Percentiles rank a stretch among this genome's conserved stretches.
These are phyloP conservation scores for Lepetodrilus schrolli DNA, from an alignment of 2,888 invertebrate genomes.

Conservation along the genomic window DNA sequence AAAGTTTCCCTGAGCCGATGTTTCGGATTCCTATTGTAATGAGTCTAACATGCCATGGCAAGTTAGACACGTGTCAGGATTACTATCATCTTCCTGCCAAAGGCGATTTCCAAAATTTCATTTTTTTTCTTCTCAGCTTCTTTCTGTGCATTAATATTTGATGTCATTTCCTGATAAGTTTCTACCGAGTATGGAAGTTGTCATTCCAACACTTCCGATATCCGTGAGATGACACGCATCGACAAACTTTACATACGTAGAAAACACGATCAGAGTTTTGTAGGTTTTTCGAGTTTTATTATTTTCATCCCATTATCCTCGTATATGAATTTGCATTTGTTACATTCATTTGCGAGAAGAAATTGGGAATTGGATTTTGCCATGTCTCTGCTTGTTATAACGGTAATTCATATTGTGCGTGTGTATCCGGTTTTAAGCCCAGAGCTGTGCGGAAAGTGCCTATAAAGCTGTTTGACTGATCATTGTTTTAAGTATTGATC, in stretches of 20 bases:
- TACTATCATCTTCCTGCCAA: background rate
- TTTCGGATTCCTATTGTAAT: too few relatives aligned
- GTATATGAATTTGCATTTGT: too few relatives aligned
- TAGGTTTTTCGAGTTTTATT: too few relatives aligned
- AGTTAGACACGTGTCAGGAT: too few relatives aligned
- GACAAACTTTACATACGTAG: too few relatives aligned
- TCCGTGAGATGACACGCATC: too few relatives aligned
- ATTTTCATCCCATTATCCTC: too few relatives aligned
- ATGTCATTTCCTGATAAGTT: conserved; percentile 2
- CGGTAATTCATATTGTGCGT: conserved; percentile 8
- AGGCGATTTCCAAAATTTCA: background rate
- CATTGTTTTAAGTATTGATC: conserved; percentile 24
- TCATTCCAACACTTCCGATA: background rate
- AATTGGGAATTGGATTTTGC: conserved; percentile 13
- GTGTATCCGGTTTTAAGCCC: conserved; percentile 7
- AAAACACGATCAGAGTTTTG: too few relatives aligned
- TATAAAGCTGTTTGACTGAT: background rate
- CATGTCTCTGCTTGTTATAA: conserved; percentile 10
- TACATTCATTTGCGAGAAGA: too few relatives aligned
- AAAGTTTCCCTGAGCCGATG: too few relatives aligned
- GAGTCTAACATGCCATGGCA: too few relatives aligned
- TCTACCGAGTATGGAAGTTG: background rate
- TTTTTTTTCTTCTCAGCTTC: background rate
- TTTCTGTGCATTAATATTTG: conserved; percentile 18
- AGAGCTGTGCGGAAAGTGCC: background rate